Evolutionary conservation across 2,888 invertebrate genomes (phyloP).

Genomic region (Rotaria magnacalcarata): DNA sequence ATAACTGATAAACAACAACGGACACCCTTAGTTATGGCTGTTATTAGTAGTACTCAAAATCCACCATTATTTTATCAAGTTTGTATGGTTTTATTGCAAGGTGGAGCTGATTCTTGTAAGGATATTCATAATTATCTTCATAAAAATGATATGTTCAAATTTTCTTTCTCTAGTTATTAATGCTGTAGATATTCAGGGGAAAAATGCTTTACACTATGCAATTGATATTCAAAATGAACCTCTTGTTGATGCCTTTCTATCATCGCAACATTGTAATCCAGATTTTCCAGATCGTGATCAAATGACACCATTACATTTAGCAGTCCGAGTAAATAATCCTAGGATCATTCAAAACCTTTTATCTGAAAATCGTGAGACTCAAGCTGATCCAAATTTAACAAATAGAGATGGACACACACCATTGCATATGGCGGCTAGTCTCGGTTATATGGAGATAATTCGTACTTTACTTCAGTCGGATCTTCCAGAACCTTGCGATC

Average conservation of each 20-base stretch:
- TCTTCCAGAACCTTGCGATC: not conserved
- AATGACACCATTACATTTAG: conserved; percentile 23
- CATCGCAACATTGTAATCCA: not conserved
- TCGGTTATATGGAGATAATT: not conserved
- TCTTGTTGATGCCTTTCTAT: not conserved
- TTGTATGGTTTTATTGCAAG: not conserved
- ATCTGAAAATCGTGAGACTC: not conserved
- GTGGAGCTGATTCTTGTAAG: conserved; percentile 3
- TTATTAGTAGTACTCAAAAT: not conserved
- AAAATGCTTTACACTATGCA: conserved; percentile 11
- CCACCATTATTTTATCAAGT: not conserved
- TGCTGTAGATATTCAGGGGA: not conserved
- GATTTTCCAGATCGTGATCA: not conserved
- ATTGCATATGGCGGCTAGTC: not conserved
- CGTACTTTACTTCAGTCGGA: not conserved
- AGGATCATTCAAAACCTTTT: not conserved
- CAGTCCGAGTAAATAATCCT: not conserved
- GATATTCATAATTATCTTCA: not conserved
- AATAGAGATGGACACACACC: conserved; percentile 8
- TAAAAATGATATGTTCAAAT: not conserved
- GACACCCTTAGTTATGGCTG: conserved; percentile 56
- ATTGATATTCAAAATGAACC: not conserved
- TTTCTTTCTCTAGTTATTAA: not conserved
- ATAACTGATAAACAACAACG: conserved; percentile 51
- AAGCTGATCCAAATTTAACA: conserved; percentile 20